Conservation (phyloP, 1,140 invertebrate species). For the Notospermus geniculatus region DNA sequence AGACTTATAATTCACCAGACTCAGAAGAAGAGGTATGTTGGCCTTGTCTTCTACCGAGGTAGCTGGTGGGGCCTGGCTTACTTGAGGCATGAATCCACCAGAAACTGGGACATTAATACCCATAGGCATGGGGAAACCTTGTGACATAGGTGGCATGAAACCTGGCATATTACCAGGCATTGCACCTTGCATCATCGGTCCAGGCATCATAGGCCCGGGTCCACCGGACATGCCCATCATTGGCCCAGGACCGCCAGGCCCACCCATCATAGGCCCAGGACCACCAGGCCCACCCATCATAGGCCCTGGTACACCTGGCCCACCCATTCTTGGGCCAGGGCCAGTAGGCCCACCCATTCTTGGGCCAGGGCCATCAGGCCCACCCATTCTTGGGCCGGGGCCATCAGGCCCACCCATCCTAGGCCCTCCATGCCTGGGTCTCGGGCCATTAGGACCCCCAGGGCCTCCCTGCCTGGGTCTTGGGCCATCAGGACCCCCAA, state of each 20-base stretch:
- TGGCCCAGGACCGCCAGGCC: neutral
- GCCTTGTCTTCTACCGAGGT: too few species aligned
- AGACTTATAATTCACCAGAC: too few species aligned
- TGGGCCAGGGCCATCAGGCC: neutral
- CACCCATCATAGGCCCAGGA: neutral
- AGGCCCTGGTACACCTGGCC: conserved; percentile 13
- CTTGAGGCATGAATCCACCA: too few species aligned
- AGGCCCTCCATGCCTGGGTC: conserved; percentile 15
- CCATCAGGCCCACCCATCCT: conserved; percentile 23
- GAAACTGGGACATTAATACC: neutral
- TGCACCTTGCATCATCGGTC: too few species aligned
- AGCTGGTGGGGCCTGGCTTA: too few species aligned
- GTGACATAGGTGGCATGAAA: too few species aligned
- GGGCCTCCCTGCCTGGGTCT: conserved; percentile 17
- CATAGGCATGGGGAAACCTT: neutral
- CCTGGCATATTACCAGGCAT: too few species aligned
- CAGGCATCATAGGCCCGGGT: too few species aligned
- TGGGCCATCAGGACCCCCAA: conserved; percentile 7
- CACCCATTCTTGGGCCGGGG: conserved; percentile 14
- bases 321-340: conserved; percentile 15
- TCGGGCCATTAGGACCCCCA: conserved; percentile 12
- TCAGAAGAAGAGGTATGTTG: too few species aligned
- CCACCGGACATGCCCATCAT: neutral
- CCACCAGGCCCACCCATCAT: conserved; percentile 9
- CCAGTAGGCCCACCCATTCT: conserved; percentile 9